A percentile compares a stretch with the other conserved stretches of the same genome.
phyloP scores from a whole-genome alignment of 2,113 vertebrate genomes.

The Salvator merianae region DNA sequence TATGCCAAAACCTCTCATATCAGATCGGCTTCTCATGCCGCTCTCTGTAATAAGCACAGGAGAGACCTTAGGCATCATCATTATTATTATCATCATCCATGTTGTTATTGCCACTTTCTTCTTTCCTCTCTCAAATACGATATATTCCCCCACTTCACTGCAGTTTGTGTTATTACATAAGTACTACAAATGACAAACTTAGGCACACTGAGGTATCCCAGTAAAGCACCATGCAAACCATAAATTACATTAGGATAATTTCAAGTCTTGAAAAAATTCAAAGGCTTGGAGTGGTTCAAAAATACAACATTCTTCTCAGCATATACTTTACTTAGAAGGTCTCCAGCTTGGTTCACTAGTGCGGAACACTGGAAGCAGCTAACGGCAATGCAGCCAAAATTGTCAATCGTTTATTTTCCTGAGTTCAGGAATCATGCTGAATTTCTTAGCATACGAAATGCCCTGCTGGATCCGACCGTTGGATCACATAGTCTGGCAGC shows the following conservation, averaged over 20 bases:
- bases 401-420: background rate
- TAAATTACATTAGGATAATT: conserved; percentile 46
- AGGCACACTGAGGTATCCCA: conserved; percentile 38
- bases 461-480: background rate
- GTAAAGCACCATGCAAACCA: conserved; percentile 33
- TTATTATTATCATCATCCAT: conserved; percentile 32
- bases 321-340: background rate
- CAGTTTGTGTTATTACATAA: conserved; percentile 44
- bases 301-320: conserved; percentile 8
- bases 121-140: conserved; percentile 12
- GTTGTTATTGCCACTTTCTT: conserved; percentile 33
- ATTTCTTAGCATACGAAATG: background rate
- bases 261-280: conserved; percentile 29
- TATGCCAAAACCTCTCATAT: conserved; percentile 1
- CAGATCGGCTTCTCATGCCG: conserved; percentile 23
- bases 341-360: background rate
- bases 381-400: background rate
- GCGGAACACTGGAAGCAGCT: background rate
- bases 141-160: conserved; percentile 19
- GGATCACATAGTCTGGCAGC: background rate
- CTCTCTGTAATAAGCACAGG: background rate
- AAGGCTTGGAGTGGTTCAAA: conserved; percentile 20
- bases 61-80: conserved; percentile 2
- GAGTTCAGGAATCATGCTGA: background rate
- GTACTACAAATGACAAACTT: conserved; percentile 48